Evolutionary conservation across 2,797 vertebrate species (phyloP), one percentile per base, ranked within the genome.

Genomic region (Sciaenops ocellatus): DNA sequence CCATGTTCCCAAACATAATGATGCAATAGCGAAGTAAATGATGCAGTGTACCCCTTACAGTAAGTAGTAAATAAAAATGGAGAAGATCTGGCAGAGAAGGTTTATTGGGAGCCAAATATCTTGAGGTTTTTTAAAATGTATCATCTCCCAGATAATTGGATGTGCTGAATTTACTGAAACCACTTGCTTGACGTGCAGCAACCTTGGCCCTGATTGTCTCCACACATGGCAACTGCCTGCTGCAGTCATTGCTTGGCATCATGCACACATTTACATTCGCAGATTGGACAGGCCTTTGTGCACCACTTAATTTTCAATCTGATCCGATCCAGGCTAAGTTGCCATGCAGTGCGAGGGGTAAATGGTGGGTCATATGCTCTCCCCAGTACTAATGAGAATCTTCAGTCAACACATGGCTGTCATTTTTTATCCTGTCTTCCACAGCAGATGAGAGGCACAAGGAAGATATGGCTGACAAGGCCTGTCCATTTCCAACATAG

Each of bases 231-330:
- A 63, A 80, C 87, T 67, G 60, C 62, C 76, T 73, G 54, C 60
- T 69, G 81, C 78, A 69, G 78, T 86, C 77, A 86, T 79, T 67
- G 82, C 85, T 84, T 57, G 67, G 60, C 82, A 85, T 79, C 76
- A 71, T 82, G 83, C 78, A 30, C 67, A 85, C 84, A 70, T 76
- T 79, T 83, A 81, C 78, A 79, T 83, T 51, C 38, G 22, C 70
- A 86, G 89, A 89, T 89, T 88, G 86, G 84, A 90, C 74, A 85
- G 85, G 87, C 90, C 91, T 87, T 90, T 88, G 83, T 89, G 89
- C 89, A 72, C 84, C 86, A 88, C 86, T 90, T 92, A 90, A 93
- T 92, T 92, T 94, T 86, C 91, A 94, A 94, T 94, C 91, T 90
- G 79, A 92, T 88, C 74, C 74, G 64, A 93, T 93, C 85, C 87